These are phyloP conservation scores for Halisarca cf. caerulea DNA, from an alignment of 37 sponge, comb jelly and placozoan genomes.

Conservation along the genomic window DNA sequence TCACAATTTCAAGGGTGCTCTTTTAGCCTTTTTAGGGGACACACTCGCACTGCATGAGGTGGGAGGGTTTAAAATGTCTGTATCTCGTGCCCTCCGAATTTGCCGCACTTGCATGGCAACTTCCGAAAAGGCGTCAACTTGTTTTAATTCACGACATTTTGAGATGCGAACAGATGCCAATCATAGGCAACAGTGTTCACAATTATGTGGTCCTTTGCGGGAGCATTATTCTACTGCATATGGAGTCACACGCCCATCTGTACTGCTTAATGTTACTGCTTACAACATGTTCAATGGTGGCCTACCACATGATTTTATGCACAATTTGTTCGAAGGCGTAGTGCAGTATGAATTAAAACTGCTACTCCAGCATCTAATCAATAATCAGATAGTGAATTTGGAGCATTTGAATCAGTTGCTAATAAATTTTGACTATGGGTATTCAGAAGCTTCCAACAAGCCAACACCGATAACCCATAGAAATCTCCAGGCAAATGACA, in stretches of 20 bases:
- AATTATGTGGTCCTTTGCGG: background rate
- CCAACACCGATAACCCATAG: constrained; percentile 5
- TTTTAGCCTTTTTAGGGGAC: constrained; percentile 33
- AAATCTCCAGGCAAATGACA: background rate
- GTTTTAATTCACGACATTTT: constrained; percentile 1
- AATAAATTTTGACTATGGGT: constrained; percentile 37
- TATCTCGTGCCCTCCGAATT: constrained; percentile 39
- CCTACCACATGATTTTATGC: constrained; percentile 55
- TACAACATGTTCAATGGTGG: constrained; percentile 18
- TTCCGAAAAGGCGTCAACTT: background rate
- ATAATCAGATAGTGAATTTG: constrained; percentile 2
- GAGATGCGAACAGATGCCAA: background rate
- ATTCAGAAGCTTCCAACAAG: constrained; percentile 20
- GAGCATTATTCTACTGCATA: constrained; percentile 15
- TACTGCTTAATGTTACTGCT: background rate
- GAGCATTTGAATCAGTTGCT: constrained; percentile 29
- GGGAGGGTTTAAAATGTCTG: constrained; percentile 42
- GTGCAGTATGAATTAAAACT: constrained; percentile 27
- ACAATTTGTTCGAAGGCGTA: constrained; percentile 47
- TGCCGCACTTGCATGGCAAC: constrained; percentile 45
- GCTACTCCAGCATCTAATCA: constrained; percentile 11
- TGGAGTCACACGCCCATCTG: constrained; percentile 24
- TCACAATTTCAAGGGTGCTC: constrained; percentile 28
- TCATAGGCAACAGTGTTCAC: constrained; percentile 5
- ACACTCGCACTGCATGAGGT: constrained; percentile 26